Conservation (phyloP, 2,888 invertebrate species). For the Lasius platythorax region DNA sequence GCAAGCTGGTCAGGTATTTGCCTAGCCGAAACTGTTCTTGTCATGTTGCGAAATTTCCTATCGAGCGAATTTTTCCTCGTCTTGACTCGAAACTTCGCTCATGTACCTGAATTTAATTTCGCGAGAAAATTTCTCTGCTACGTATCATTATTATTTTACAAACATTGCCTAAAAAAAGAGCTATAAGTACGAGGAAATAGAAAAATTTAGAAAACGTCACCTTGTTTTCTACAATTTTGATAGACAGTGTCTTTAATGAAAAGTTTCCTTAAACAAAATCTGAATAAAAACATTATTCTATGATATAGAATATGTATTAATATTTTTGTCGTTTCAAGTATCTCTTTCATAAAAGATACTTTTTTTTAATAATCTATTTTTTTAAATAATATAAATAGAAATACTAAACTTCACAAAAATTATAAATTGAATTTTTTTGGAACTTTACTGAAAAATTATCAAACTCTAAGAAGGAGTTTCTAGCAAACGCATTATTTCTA, state of each 20-base stretch:
- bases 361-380: background rate
- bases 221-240: background rate
- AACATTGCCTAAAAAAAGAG: background rate
- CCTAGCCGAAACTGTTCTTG: constrained; percentile 46
- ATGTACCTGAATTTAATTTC: constrained; percentile 36
- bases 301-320: background rate
- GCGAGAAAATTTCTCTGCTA: constrained; percentile 15
- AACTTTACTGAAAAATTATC: background rate
- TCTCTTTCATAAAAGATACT: background rate
- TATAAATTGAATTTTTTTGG: background rate
- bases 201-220: background rate
- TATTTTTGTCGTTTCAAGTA: background rate
- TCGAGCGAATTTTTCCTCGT: constrained; percentile 45
- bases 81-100: constrained; percentile 41
- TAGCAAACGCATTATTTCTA: background rate
- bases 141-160: constrained; percentile 25
- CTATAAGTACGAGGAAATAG: background rate
- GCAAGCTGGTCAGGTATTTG: constrained; percentile 35
- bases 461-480: background rate
- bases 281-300: background rate
- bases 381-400: background rate
- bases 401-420: background rate
- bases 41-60: constrained; percentile 47
- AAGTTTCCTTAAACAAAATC: background rate
- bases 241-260: background rate